phyloP scores from a whole-genome alignment of 2,888 invertebrate species.

The Tetragonula carbonaria region DNA sequence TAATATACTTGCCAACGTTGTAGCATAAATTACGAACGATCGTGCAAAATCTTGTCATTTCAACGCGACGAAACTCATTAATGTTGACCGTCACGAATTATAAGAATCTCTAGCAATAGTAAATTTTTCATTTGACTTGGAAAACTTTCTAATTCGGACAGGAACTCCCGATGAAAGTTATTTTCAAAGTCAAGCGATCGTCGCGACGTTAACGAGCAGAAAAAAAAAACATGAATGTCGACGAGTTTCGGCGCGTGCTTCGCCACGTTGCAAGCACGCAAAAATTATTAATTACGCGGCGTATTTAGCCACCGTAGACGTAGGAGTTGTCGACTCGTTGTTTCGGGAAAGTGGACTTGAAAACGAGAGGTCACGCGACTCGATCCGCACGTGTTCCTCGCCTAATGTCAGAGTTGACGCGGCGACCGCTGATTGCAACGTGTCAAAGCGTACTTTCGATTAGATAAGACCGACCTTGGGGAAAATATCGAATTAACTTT shows the following conservation, averaged over 20 bases:
- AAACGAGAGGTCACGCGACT: conserved; percentile 53
- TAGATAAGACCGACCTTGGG: neutral
- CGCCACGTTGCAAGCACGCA: conserved; percentile 21
- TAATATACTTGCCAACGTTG: too few relatives aligned
- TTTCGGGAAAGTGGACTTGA: conserved; percentile 3
- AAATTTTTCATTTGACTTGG: too few relatives aligned
- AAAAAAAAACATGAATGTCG: neutral
- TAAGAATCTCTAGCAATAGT: too few relatives aligned
- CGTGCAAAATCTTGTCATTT: neutral
- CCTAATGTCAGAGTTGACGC: conserved; percentile 35
- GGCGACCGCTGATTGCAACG: neutral
- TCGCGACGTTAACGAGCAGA: neutral
- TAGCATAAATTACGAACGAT: too few relatives aligned
- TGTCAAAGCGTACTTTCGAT: neutral
- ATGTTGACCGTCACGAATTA: too few relatives aligned
- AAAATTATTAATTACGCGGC: conserved; percentile 48
- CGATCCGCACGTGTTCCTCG: conserved; percentile 37
- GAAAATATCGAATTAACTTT: neutral
- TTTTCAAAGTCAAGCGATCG: too few relatives aligned
- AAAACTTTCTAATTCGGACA: too few relatives aligned
- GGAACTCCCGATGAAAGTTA: too few relatives aligned
- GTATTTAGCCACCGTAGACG: neutral
- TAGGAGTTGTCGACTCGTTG: conserved; percentile 8
- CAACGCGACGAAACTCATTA: neutral
- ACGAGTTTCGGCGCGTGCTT: neutral